phyloP scores from a whole-genome alignment of 2,113 vertebrate species.

The Ictalurus punctatus region DNA sequence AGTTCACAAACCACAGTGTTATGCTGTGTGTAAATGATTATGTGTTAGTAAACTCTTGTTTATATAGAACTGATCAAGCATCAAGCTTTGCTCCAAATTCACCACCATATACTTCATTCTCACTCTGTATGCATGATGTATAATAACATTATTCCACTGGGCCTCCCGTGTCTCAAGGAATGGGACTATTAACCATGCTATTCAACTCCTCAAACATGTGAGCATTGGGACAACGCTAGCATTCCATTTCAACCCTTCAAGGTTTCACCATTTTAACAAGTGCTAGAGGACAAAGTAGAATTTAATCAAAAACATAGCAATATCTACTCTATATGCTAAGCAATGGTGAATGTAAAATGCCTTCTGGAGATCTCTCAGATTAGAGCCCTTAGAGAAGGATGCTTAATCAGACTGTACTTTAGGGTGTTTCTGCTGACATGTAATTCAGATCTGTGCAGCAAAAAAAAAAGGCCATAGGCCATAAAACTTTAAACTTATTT shows the following conservation, averaged over 20 bases:
- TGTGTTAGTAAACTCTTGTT: not conserved
- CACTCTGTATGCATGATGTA: not conserved
- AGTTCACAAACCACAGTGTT: not conserved
- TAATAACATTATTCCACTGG: constrained; percentile 30
- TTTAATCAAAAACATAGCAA: constrained; percentile 54
- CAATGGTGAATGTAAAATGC: constrained; percentile 24
- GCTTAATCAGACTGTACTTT: constrained; percentile 42
- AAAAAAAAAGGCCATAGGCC: constrained; percentile 61
- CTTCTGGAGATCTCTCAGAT: constrained; percentile 26
- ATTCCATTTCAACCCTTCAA: constrained; percentile 24
- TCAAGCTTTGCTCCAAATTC: constrained; percentile 22
- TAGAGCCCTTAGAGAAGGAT: constrained; percentile 32
- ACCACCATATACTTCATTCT: constrained; percentile 5
- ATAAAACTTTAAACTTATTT: constrained; percentile 66
- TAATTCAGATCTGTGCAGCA: constrained; percentile 62
- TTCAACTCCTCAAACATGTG: constrained; percentile 18
- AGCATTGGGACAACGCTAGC: constrained; percentile 17
- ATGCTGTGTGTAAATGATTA: not conserved
- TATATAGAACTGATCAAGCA: constrained; percentile 9
- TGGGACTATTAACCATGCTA: constrained; percentile 30
- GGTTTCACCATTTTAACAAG: constrained; percentile 40
- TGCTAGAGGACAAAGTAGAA: constrained; percentile 54
- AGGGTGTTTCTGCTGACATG: constrained; percentile 41
- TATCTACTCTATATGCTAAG: constrained; percentile 43
- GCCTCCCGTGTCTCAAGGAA: constrained; percentile 17